Evolutionary conservation across 2,888 invertebrate species (phyloP).

Genomic region (Molorchus minor): DNA sequence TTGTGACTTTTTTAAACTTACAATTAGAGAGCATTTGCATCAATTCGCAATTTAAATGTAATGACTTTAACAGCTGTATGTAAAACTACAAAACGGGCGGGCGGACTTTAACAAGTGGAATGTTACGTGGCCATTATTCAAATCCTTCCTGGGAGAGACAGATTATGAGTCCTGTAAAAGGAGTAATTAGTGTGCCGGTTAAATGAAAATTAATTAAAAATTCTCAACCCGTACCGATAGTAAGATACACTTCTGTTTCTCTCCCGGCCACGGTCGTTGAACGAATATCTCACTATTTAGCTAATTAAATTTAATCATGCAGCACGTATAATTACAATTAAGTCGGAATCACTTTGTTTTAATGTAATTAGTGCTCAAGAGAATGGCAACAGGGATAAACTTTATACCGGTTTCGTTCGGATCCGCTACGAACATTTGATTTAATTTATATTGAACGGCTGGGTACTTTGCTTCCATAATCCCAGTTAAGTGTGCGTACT

Average conservation of each 20-base stretch:
- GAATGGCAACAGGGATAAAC: conserved; percentile 48
- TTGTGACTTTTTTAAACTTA: no score
- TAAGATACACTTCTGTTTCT: conserved; percentile 12
- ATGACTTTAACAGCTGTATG: no score
- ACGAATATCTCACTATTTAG: conserved; percentile 24
- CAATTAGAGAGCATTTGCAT: no score
- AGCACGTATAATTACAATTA: conserved; percentile 51
- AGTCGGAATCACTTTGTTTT: conserved; percentile 56
- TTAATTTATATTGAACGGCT: conserved; percentile 30
- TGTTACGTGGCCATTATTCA: neutral
- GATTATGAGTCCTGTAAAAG: conserved; percentile 16
- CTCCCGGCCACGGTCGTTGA: neutral
- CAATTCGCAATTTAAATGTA: no score
- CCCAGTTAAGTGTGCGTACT: neutral
- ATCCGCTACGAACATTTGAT: conserved; percentile 35
- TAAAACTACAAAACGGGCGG: no score
- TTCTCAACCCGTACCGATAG: conserved; percentile 10
- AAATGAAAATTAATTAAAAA: conserved; percentile 24
- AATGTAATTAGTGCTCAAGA: conserved; percentile 53
- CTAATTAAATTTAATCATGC: conserved; percentile 26
- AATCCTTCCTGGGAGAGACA: conserved; percentile 4
- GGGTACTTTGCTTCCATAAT: neutral
- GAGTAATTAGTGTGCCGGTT: conserved; percentile 19
- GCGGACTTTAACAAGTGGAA: no score
- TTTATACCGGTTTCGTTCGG: conserved; percentile 47